Percentiles rank a stretch among this genome's conserved stretches.
These are phyloP conservation scores for Malthinus seriepunctatus DNA, from an alignment of 2,888 invertebrate genomes.

Conservation along the genomic window DNA sequence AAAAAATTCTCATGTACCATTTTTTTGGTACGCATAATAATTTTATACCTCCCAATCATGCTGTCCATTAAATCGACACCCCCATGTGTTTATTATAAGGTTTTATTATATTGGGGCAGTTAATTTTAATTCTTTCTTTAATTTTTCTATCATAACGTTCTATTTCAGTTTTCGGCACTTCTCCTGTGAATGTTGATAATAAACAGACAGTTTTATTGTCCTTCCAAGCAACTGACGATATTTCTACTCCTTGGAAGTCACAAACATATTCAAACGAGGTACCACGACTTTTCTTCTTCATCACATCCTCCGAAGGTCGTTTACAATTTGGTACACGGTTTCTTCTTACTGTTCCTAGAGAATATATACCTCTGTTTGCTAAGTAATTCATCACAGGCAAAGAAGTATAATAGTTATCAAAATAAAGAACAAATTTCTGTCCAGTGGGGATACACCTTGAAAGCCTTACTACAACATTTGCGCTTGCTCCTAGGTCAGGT, in stretches of 20 bases:
- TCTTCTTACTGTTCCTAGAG: slow-evolving; percentile 42
- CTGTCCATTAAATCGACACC: slow-evolving; percentile 26
- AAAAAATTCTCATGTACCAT: slow-evolving; percentile 22
- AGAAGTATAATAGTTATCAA: slow-evolving; percentile 45
- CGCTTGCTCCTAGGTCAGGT: slow-evolving; percentile 42
- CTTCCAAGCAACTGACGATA: slow-evolving; percentile 34
- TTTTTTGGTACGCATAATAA: slow-evolving; percentile 13
- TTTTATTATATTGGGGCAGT: not conserved
- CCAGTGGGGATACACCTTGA: slow-evolving; percentile 38
- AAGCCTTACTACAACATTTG: slow-evolving; percentile 45
- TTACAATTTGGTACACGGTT: slow-evolving; percentile 43
- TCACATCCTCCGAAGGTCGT: slow-evolving; percentile 39
- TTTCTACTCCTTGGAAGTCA: slow-evolving; percentile 31
- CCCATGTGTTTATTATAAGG: slow-evolving; percentile 29
- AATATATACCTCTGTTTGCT: slow-evolving; percentile 39
- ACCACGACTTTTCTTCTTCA: slow-evolving; percentile 37
- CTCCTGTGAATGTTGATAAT: slow-evolving; percentile 32
- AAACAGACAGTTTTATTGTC: slow-evolving; percentile 37
- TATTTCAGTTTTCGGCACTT: slow-evolving; percentile 12
- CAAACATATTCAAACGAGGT: slow-evolving; percentile 36
- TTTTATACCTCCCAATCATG: slow-evolving; percentile 19
- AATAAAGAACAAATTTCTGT: slow-evolving; percentile 43
- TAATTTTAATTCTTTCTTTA: slow-evolving; percentile 23
- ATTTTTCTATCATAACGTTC: slow-evolving; percentile 27
- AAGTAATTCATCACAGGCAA: slow-evolving; percentile 37